Conservation (phyloP, 2,797 vertebrate genomes). For the Bovichtus diacanthus region DNA sequence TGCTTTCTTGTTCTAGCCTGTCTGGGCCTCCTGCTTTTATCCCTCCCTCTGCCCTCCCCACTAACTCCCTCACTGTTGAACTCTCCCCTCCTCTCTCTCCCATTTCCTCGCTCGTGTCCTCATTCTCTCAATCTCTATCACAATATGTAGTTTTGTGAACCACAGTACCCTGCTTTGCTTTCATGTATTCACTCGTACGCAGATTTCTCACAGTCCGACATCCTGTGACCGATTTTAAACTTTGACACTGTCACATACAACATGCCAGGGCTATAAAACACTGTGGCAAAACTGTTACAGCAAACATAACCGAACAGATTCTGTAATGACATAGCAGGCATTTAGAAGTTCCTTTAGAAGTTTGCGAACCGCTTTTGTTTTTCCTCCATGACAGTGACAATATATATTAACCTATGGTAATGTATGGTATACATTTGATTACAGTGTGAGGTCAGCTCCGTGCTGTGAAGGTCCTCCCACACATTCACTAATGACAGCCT, state of each 20-base stretch:
- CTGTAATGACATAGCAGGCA: constrained; percentile 72
- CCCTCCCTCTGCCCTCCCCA: constrained; percentile 68
- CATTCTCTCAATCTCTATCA: constrained; percentile 72
- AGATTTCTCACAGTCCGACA: constrained; percentile 71
- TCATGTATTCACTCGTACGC: constrained; percentile 53
- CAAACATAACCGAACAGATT: constrained; percentile 65
- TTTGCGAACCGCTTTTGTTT: constrained; percentile 66
- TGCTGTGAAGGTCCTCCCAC: constrained; percentile 70
- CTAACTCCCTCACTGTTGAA: constrained; percentile 69
- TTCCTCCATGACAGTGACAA: constrained; percentile 55
- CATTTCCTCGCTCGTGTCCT: constrained; percentile 70
- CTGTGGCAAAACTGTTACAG: constrained; percentile 51
- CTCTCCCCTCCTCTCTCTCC: constrained; percentile 70
- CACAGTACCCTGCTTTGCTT: constrained; percentile 57
- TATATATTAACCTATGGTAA: constrained; percentile 82
- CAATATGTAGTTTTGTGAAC: constrained; percentile 72
- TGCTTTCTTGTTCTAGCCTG: constrained; percentile 87
- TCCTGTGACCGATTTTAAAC: constrained; percentile 71
- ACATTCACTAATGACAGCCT: constrained; percentile 79
- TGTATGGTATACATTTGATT: constrained; percentile 76
- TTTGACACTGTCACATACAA: constrained; percentile 55
- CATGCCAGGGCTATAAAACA: constrained; percentile 53
- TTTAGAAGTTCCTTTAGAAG: constrained; percentile 46
- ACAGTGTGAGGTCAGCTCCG: constrained; percentile 69
- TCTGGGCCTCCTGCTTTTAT: constrained; percentile 81